Percentiles rank a stretch among this genome's conserved stretches.
Evolutionary conservation across 2,888 invertebrate genomes (phyloP).

Genomic region (Pristionchus entomophagus): DNA sequence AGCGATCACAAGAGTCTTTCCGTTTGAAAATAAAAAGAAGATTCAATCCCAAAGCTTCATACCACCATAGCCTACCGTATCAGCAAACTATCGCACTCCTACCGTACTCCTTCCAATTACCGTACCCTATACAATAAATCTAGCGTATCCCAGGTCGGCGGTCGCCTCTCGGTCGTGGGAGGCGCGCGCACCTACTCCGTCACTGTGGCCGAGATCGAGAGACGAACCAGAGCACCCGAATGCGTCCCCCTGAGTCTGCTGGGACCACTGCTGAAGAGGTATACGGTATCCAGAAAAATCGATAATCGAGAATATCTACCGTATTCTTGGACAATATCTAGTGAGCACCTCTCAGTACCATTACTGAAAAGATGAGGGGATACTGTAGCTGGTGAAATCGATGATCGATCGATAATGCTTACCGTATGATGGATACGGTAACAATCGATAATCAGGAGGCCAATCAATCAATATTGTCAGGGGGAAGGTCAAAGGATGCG

Average conservation of each 20-base stretch:
- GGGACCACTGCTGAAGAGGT: constrained; percentile 44
- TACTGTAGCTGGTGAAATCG: background rate
- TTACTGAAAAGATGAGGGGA: background rate
- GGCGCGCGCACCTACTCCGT: constrained; percentile 26
- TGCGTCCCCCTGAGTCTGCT: constrained; percentile 5
- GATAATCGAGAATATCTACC: background rate
- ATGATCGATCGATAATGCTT: no score
- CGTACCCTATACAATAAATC: background rate
- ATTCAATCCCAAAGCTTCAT: background rate
- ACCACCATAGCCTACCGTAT: background rate
- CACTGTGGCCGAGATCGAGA: background rate
- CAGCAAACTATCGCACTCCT: background rate
- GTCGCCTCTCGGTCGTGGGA: constrained; percentile 40
- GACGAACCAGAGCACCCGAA: constrained; percentile 24
- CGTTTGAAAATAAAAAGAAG: no score
- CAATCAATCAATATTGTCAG: background rate
- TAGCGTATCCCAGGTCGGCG: constrained; percentile 9
- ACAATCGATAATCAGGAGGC: background rate
- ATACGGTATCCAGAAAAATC: background rate
- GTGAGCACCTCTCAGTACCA: background rate
- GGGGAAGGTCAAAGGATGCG: constrained; percentile 44
- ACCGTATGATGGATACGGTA: background rate
- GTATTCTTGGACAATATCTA: background rate
- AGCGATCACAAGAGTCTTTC: no score
- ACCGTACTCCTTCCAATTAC: background rate